A percentile compares a stretch with the other conserved stretches of the same genome.
These are phyloP conservation scores for Ariolimax columbianus DNA, from an alignment of 2,888 invertebrate genomes.

Conservation along the genomic window DNA sequence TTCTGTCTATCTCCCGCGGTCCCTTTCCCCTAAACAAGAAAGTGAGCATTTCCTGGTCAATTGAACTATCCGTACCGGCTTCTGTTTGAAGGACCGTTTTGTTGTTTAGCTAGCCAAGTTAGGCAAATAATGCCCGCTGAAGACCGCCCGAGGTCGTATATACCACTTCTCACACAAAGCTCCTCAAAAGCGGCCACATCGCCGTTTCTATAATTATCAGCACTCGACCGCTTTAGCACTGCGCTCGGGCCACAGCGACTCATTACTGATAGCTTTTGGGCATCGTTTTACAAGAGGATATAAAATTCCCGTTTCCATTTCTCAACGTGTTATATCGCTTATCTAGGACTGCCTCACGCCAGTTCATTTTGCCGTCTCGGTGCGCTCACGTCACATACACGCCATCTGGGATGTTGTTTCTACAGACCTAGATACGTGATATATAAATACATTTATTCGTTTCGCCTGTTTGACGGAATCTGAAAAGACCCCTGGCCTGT, in stretches of 20 bases:
- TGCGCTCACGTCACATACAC: not conserved
- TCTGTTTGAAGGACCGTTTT: not conserved
- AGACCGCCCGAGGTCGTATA: not conserved
- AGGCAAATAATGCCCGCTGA: constrained; percentile 9
- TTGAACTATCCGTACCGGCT: not conserved
- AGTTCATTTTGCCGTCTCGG: not conserved
- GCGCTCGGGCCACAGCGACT: not conserved
- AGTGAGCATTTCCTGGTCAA: constrained; percentile 32
- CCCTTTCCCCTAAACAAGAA: not conserved
- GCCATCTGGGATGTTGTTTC: constrained; percentile 4
- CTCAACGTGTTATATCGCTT: not conserved
- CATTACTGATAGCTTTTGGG: not conserved
- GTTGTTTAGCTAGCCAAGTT: not conserved
- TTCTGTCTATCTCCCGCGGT: not conserved
- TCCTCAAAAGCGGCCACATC: constrained; percentile 1
- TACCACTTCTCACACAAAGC: not conserved
- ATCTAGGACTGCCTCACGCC: not conserved
- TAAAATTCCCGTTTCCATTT: not conserved
- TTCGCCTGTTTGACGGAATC: not conserved
- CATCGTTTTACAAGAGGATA: not conserved
- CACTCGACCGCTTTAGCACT: not conserved
- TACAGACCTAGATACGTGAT: not conserved
- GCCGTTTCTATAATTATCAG: not conserved
- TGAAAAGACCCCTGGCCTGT: not conserved
- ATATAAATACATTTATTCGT: constrained; percentile 6